A percentile compares a stretch with the other conserved stretches of the same genome.
Evolutionary conservation across 2,888 invertebrate species (phyloP).

Genomic region (Allacma fusca): DNA sequence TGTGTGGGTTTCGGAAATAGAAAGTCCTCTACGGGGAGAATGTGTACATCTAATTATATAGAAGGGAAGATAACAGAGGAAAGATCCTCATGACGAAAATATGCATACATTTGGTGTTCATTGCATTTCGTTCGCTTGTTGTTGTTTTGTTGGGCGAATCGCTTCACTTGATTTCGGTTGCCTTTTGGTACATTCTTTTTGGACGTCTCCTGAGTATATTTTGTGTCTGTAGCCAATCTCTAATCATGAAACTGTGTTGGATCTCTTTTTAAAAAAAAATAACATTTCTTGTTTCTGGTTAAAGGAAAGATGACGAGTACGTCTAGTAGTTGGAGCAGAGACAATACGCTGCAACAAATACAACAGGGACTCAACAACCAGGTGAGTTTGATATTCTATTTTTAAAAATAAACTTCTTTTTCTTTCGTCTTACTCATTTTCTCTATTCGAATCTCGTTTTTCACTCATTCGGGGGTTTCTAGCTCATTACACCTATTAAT

Average conservation of each 20-base stretch:
- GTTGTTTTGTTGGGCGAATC: constrained; percentile 20
- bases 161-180: constrained; percentile 24
- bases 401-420: constrained; percentile 34
- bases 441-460: constrained; percentile 20
- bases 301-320: constrained; percentile 37
- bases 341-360: constrained; percentile 38
- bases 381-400: constrained; percentile 46
- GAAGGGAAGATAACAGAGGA: neutral
- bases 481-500: constrained; percentile 33
- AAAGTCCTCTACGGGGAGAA: no score
- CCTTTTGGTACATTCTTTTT: constrained; percentile 10
- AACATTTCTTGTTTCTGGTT: constrained; percentile 23
- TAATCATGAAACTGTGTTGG: constrained; percentile 12
- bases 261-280: neutral
- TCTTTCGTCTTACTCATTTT: constrained; percentile 19
- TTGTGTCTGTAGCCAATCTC: constrained; percentile 18
- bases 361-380: constrained; percentile 43
- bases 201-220: constrained; percentile 13
- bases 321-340: constrained; percentile 37
- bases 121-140: constrained; percentile 5
- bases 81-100: neutral
- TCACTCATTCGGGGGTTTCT: constrained; percentile 38
- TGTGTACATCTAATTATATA: neutral
- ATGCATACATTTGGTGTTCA: constrained; percentile 4
- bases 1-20: no score